Base-by-base conservation (phyloP, 2,797 vertebrate genomes). In the Helarctos malayanus region DNA sequence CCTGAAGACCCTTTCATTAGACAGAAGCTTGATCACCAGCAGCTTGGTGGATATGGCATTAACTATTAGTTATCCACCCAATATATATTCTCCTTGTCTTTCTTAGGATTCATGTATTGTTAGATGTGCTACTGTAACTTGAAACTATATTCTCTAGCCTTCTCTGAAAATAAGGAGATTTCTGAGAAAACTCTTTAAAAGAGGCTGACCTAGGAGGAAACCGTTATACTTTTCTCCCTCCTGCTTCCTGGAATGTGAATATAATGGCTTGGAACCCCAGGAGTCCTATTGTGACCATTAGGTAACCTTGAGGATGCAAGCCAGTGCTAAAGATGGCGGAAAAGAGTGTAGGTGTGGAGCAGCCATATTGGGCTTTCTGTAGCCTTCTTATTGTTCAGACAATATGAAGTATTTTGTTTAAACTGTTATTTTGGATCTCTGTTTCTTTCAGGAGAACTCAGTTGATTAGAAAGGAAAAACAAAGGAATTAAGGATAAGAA, bases 311-410 rank as follows among this genome's bases (percentile, higher is more conserved):
- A 86, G 49, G 82, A n/a, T 76, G 23, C 59, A 56, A 47, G 49
- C 49, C 35, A 49, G 19, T 32, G 32, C 4, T 7, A 25, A 32
- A 41, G 59, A 25, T 27, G 25, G 38, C 69, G 14, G 25, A 35
- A 12, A 27, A 49, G 27, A 68, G 27, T 56, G 16, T 45, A 13
- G 21, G 35, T 49, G 4, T 75, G 49, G 47, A 35, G 35, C 29
- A 16, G 18, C 47, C 59, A 2, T 54, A 38, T 7, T 69, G 35
- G 56, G 23, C 57, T 90, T 69, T 41, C 41, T n/a, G n/a, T 38
- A 68, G 69, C 57, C 86, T 76, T 94, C 32, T n/a, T 78, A n/a
- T 47, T 83, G 12, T 57, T 76, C 86, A 83, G 79, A 76, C 57
- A 56, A 10, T 68, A 49, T 38, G 61, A 89, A 12, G 23, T 81